A percentile compares a stretch with the other conserved stretches of the same genome.
Evolutionary conservation across 2,113 vertebrate genomes (phyloP).

Genomic region (Bos indicus): DNA sequence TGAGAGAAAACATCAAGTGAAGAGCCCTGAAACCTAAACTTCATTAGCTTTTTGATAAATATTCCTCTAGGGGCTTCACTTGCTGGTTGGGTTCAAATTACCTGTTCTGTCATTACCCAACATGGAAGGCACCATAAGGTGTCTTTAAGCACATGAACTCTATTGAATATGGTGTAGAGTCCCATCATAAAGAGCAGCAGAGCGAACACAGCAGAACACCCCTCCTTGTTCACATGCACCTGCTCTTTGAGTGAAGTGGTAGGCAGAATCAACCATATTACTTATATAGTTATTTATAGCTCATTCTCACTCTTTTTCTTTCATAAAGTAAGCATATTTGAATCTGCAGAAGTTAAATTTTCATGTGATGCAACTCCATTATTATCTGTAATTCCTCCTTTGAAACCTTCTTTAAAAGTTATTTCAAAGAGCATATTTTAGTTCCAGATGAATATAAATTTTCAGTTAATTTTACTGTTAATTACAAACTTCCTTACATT

Average conservation of each 20-base stretch:
- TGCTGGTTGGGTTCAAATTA: background rate
- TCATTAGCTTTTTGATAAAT: background rate
- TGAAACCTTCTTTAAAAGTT: background rate
- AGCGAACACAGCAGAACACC: background rate
- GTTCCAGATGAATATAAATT: background rate
- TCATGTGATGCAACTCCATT: background rate
- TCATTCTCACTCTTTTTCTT: background rate
- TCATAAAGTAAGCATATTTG: background rate
- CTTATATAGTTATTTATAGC: slow-evolving; percentile 42
- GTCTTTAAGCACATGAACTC: background rate
- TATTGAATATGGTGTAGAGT: background rate
- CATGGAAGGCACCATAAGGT: background rate
- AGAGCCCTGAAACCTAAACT: background rate
- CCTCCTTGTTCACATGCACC: background rate
- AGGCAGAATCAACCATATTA: slow-evolving; percentile 2
- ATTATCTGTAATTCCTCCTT: background rate
- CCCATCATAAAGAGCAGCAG: background rate
- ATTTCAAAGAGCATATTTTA: slow-evolving; percentile 30
- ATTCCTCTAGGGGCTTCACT: background rate
- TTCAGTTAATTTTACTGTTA: background rate
- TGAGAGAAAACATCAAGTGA: background rate
- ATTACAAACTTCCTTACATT: background rate
- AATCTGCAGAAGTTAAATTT: slow-evolving; percentile 23
- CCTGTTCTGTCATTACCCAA: background rate
- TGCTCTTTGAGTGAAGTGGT: background rate